These are phyloP conservation scores for Tetragonula carbonaria DNA, from an alignment of 2,888 invertebrate genomes.

Conservation along the genomic window DNA sequence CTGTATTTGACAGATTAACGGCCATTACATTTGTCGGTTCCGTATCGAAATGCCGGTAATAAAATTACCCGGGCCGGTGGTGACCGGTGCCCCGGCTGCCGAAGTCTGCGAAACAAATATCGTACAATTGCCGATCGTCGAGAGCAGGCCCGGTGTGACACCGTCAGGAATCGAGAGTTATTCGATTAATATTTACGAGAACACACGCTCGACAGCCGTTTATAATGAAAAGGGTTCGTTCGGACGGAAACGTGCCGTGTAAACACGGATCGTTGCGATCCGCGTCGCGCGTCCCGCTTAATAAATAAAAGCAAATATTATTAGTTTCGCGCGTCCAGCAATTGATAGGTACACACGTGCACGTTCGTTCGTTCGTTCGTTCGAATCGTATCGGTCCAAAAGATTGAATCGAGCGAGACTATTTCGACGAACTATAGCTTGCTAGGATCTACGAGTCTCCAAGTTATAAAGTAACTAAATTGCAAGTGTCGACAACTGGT, in stretches of 20 bases:
- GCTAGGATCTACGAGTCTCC: too few relatives aligned
- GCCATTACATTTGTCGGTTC: slow-evolving; percentile 35
- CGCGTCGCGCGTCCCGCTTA: neutral
- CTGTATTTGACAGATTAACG: slow-evolving; percentile 46
- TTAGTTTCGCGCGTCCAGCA: neutral
- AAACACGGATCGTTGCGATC: neutral
- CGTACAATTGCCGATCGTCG: slow-evolving; percentile 30
- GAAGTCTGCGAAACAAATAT: slow-evolving; percentile 42
- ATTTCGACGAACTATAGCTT: too few relatives aligned
- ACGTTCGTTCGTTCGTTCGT: neutral
- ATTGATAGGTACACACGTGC: too few relatives aligned
- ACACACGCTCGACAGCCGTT: slow-evolving; percentile 20
- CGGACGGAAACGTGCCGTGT: slow-evolving; percentile 11
- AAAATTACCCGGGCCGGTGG: slow-evolving; percentile 40
- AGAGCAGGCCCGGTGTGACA: neutral
- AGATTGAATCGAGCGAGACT: too few relatives aligned
- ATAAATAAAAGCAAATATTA: slow-evolving; percentile 16
- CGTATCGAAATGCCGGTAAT: slow-evolving; percentile 27
- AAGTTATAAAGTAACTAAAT: too few relatives aligned
- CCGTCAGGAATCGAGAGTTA: slow-evolving; percentile 28
- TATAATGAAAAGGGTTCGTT: slow-evolving; percentile 25
- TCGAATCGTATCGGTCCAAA: neutral
- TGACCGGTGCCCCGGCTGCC: neutral
- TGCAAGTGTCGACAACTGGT: too few relatives aligned
- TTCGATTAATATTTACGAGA: slow-evolving; percentile 53